Evolutionary conservation across 2,888 invertebrate genomes (phyloP), one percentile per base, ranked within the genome.

Genomic region (Hirtodrosophila confusa): DNA sequence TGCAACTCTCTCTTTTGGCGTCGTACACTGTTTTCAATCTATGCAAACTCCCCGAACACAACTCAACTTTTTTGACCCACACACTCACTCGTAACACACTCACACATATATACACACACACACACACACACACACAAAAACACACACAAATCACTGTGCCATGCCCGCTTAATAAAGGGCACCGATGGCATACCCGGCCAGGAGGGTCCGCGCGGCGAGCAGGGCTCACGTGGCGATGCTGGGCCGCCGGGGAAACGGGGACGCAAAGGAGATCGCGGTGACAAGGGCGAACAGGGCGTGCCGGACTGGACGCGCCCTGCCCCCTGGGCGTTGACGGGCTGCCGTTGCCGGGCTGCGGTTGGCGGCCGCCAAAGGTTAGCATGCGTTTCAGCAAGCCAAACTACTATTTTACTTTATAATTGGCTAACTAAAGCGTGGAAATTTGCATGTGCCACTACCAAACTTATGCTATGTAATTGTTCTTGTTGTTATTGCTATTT

Each of bases 291-390:
- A 89, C 97, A 97, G 93, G 99, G 99, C 80, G 98, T 98, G 78
- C 99, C 35, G 99, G 99, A 36, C 93, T 99, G 87, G 99, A 99
- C 93, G 99, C 99, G 43, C 99, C 99, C n/a, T 99, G 99, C 93
- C 99, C 99, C 75, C 93, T 98, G 62, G 99, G 98, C 60, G 95
- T 96, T 50, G 98, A 99, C 92, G 99, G 99, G 69, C 93, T 99
- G 89, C 99, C 99, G 69, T 93, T 99, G 88, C 97, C 98, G 54
- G 98, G 98, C 87, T 99, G 99, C 92, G 98, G 97, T 86, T 98
- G 97, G 97, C 93, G 96, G 92, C 96, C 97, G 83, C 95, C 95
- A 86, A 96, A 96, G 95, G 96, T 96, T 94, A 88, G 84, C 86
- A 73, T 71, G 71, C 65, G 36, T 63, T 51, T 47, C 24, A 50